These are phyloP conservation scores for Apomyelois bistriatella DNA, from an alignment of 2,888 invertebrate species.

Conservation along the genomic window DNA sequence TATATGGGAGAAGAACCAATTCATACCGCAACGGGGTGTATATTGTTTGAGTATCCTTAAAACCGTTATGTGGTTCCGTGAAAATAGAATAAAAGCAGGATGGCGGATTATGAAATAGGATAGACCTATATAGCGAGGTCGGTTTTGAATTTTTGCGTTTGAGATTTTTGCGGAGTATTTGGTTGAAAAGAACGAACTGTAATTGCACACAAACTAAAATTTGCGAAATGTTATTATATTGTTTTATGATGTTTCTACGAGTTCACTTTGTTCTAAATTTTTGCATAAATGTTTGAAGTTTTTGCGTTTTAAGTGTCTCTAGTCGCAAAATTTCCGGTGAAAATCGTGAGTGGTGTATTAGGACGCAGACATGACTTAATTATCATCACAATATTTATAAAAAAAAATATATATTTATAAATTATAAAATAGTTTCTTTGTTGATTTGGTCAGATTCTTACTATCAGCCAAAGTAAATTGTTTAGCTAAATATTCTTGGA, in stretches of 20 bases:
- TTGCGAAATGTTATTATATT: neutral
- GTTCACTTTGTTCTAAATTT: neutral
- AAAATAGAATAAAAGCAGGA: conserved; percentile 2
- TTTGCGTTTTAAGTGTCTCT: too few relatives aligned
- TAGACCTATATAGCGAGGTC: neutral
- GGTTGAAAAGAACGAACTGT: neutral
- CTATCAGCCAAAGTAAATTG: too few relatives aligned
- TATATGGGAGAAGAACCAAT: conserved; percentile 35
- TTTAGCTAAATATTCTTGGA: too few relatives aligned
- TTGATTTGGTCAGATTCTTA: too few relatives aligned
- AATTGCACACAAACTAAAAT: neutral
- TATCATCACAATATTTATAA: too few relatives aligned
- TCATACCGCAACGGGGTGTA: conserved; percentile 28
- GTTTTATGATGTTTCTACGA: neutral
- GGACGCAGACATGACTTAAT: too few relatives aligned
- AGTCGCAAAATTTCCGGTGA: too few relatives aligned
- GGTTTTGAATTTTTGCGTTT: neutral
- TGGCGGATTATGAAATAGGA: neutral
- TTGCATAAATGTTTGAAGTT: too few relatives aligned
- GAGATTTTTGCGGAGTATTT: neutral
- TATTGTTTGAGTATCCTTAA: conserved; percentile 3
- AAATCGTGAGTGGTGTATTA: too few relatives aligned
- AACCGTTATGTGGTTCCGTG: neutral
- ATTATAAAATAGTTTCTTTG: too few relatives aligned
- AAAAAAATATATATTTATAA: too few relatives aligned